These are phyloP conservation scores for Oxytorus armatus DNA, from an alignment of 2,888 invertebrate species.

Conservation along the genomic window DNA sequence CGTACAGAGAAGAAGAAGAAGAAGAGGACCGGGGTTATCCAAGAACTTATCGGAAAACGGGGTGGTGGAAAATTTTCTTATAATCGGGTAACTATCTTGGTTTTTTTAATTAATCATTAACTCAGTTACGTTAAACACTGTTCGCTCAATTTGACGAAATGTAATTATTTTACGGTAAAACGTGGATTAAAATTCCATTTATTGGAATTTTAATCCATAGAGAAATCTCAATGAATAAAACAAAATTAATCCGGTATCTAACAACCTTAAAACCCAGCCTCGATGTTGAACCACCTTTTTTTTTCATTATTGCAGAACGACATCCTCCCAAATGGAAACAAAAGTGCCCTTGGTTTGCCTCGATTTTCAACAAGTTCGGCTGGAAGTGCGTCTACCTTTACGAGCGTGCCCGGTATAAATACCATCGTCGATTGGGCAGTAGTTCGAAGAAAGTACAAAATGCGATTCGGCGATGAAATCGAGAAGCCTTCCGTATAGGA, in stretches of 20 bases:
- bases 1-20: slow-evolving; percentile 80
- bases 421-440: slow-evolving; percentile 85
- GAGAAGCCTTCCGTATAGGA: slow-evolving; percentile 73
- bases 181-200: too few relatives aligned
- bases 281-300: not conserved
- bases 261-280: not conserved
- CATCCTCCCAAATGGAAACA: slow-evolving; percentile 77
- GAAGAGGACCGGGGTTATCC: slow-evolving; percentile 76
- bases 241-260: not conserved
- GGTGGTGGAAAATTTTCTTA: slow-evolving; percentile 63
- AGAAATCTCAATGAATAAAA: not conserved
- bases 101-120: not conserved
- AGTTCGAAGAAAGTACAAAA: slow-evolving; percentile 84
- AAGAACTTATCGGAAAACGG: slow-evolving; percentile 68
- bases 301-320: slow-evolving; percentile 75
- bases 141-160: too few relatives aligned
- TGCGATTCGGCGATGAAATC: slow-evolving; percentile 81
- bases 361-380: slow-evolving; percentile 79
- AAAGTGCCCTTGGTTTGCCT: slow-evolving; percentile 75
- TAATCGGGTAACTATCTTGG: slow-evolving; percentile 66
- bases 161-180: too few relatives aligned
- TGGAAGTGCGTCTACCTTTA: slow-evolving; percentile 81
- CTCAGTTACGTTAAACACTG: too few relatives aligned
- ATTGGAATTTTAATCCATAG: not conserved
- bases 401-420: slow-evolving; percentile 81